Evolutionary conservation across 2,113 vertebrate genomes (phyloP).

Genomic region (Theristicus caerulescens): DNA sequence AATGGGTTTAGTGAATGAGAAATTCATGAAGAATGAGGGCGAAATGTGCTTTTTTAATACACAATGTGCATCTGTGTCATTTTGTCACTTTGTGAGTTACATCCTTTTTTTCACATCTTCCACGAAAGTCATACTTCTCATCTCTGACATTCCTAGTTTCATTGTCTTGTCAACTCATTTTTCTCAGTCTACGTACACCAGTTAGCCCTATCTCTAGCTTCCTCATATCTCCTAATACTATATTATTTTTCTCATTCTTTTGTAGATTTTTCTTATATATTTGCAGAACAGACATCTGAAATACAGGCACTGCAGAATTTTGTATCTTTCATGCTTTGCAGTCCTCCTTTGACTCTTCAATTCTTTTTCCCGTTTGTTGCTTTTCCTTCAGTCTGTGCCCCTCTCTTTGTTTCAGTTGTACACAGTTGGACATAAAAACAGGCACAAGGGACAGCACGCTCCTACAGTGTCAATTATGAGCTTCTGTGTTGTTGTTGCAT

Average conservation of each 20-base stretch:
- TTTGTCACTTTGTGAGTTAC: conserved; percentile 16
- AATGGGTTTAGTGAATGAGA: background rate
- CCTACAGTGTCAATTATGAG: background rate
- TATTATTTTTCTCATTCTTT: background rate
- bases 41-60: background rate
- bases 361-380: background rate
- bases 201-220: background rate
- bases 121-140: background rate
- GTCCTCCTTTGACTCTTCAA: background rate
- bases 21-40: conserved; percentile 21
- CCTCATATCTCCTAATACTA: background rate
- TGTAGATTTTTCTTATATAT: background rate
- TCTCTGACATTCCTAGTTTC: conserved; percentile 6
- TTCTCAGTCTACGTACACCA: background rate
- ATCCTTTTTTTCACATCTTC: conserved; percentile 7
- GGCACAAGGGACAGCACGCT: background rate
- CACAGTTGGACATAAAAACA: background rate
- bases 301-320: background rate
- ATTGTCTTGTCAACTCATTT: conserved; percentile 30
- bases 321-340: background rate
- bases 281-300: background rate
- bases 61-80: background rate
- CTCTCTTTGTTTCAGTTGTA: background rate
- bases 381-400: background rate
- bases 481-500: background rate